Evolutionary conservation across 1,140 invertebrate species (phyloP), one percentile per base, ranked within the genome.

Genomic region (Euura saliciscinereae): DNA sequence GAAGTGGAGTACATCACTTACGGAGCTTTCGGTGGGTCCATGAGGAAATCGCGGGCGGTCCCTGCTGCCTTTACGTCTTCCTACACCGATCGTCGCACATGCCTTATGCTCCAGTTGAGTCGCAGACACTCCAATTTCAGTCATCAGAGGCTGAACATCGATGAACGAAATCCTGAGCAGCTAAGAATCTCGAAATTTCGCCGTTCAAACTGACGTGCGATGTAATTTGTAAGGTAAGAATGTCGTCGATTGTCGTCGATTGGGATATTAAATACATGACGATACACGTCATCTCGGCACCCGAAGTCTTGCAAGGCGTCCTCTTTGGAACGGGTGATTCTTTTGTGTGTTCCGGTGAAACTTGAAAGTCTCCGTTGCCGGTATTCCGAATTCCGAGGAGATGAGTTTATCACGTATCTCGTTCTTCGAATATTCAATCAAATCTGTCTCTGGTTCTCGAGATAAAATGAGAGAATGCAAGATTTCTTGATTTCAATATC

Each of bases 1-100:
- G 43, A 44, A 67, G 66, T 67, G 66, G 66, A 67, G 66, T 67
- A 67, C 66, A 67, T 67, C 66, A 44, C 66, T 67, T 67, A 67
- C 43, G 66, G 28, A 10, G 10, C 4, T 44, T 28, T 42, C 66
- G 66, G 51, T 4, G 51, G 6, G 51, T 59, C 51, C 3, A 59
- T 8, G 28, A 28, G 28, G 13, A 0, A 59, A n/a, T 59, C 51
- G 51, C 51, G 51, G 51, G 51, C 51, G 51, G 51, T 59, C 51
- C 51, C 13, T 6, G 51, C 51, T 59, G 3, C 8, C 13, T 59
- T 51, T 51, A 7, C 46, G 7, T 51, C 46, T 51, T 0, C n/a
- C 46, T 2, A 51, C n/a, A 51, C n/a, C 7, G 2, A 51, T 51
- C 13, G 8, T 11, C 2, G 51, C 51, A 59, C 13, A 6, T n/a